phyloP scores from a whole-genome alignment of 2,888 invertebrate species.

The Strigamia maritima region DNA sequence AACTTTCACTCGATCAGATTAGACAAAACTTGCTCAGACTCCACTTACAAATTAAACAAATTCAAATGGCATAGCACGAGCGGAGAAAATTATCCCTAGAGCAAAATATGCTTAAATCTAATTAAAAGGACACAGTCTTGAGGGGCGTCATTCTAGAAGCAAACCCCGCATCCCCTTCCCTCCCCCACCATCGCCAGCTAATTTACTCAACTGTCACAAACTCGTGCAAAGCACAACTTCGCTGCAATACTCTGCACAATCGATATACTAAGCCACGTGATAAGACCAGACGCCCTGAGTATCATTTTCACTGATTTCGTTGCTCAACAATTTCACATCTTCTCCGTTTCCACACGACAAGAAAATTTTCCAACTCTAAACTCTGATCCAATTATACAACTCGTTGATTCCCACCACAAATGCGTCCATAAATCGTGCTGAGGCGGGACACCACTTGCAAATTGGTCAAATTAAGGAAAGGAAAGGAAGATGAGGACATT shows the following conservation, averaged over 20 bases:
- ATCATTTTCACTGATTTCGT: constrained; percentile 21
- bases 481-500: neutral
- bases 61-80: constrained; percentile 13
- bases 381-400: constrained; percentile 27
- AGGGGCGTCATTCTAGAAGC: constrained; percentile 18
- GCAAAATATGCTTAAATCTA: constrained; percentile 20
- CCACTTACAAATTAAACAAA: constrained; percentile 24
- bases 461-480: neutral
- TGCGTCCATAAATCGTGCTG: constrained; percentile 2
- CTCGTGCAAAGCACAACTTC: constrained; percentile 9
- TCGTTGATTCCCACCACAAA: neutral
- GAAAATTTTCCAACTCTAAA: constrained; percentile 1
- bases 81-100: constrained; percentile 6
- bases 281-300: neutral
- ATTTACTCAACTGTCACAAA: constrained; percentile 28
- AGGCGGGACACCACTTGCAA: constrained; percentile 26
- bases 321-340: neutral
- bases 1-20: constrained; percentile 1
- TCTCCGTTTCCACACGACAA: neutral
- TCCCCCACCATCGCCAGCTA: neutral
- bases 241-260: constrained; percentile 6
- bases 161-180: neutral
- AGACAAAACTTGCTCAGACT: neutral
- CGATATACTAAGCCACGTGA: constrained; percentile 21
- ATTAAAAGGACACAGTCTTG: constrained; percentile 27